Evolutionary conservation across 2,888 invertebrate species (phyloP), one percentile per base, ranked within the genome.

Genomic region (Loripinus fragilis): DNA sequence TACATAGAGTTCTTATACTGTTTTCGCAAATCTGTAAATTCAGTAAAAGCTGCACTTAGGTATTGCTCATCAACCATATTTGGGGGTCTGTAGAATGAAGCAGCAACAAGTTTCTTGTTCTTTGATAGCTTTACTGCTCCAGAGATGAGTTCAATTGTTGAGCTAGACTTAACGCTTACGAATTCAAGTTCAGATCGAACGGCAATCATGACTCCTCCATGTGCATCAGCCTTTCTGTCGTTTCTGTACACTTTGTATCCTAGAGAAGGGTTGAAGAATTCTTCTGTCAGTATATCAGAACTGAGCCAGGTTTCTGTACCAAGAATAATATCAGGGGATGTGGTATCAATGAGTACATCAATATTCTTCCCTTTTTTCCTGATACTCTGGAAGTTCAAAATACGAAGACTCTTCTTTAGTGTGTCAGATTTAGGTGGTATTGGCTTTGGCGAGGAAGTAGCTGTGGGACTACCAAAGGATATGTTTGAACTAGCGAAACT

Each of bases 361-460:
- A 69, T 69, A 28, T 69, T 69, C 48, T 72, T 72, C 15, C 72
- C 65, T 65, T 65, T 72, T 28, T 42, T 28, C 20, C 50, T 41
- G n/a, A 72, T 45, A 28, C 72, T 72, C 45, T 65, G 72, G 41
- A 28, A 72, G 20, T 72, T 72, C n/a, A 72, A 28, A n/a, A 72
- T 23, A 10, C 72, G 65, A n/a, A 65, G 35, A 20, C 10, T 38
- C 35, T n/a, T 65, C 23, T 35, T 65, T 10, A 28, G 25, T 28
- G 28, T 23, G 25, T 55, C 28, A 28, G 23, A 28, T 28, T 55
- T 55, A 28, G 55, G 55, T 7, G 55, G 28, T 7, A 3, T 55
- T 7, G 55, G 23, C 20, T 55, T 55, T 25, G 55, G 55, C 30
- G 28, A 55, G 28, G 55, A 55, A 10, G 55, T 28, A 28, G 55